Evolutionary conservation across 30 jellyfish, hydroid and myxozoan genomes (phyloP).

Genomic region (Hydra vulgaris): DNA sequence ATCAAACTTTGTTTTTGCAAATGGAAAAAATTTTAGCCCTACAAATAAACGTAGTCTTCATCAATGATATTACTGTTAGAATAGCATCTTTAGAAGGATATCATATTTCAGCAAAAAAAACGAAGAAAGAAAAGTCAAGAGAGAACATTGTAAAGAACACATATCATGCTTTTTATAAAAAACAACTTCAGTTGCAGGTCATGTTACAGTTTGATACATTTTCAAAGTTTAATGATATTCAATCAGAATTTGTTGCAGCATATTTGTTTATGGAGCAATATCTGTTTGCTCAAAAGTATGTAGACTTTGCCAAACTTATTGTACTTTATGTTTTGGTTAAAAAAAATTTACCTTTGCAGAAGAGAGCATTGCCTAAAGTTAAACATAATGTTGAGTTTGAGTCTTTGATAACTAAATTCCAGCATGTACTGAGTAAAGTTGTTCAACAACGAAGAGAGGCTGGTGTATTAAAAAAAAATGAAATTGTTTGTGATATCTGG

Average conservation of each 20-base stretch:
- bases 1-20: background rate
- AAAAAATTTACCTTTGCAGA: background rate
- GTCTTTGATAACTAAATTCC: background rate
- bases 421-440: background rate
- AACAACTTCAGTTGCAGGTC: background rate
- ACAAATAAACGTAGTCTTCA: constrained; percentile 3
- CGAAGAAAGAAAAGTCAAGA: background rate
- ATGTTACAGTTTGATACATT: background rate
- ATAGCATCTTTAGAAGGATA: background rate
- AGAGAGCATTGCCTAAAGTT: constrained; percentile 2
- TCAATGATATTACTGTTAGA: background rate
- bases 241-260: background rate
- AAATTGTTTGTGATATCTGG: constrained; percentile 2
- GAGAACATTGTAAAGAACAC: background rate
- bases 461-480: background rate
- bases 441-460: background rate
- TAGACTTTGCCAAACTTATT: background rate
- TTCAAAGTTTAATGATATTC: background rate
- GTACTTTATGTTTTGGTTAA: background rate
- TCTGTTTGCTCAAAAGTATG: background rate
- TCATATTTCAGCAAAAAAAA: background rate
- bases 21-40: background rate
- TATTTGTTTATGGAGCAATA: background rate
- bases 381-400: background rate
- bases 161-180: background rate